Evolutionary conservation across 2,113 vertebrate genomes (phyloP).

Genomic region (Oryctolagus cuniculus): mOryCun1.1 NC_091435.1:121994501-121995000

Average conservation of each 20-base stretch:
- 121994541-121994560: constrained; percentile 85
- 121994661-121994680: constrained; percentile 83
- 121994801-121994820: constrained; percentile 87
- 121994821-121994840: constrained; percentile 93
- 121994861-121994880: background rate
- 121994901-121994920: background rate
- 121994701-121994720: constrained; percentile 79
- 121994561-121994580: constrained; percentile 87
- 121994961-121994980: constrained; percentile 97
- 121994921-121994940: constrained; percentile 82
- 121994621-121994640: constrained; percentile 81
- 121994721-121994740: constrained; percentile 83
- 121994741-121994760: constrained; percentile 83
- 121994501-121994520: background rate
- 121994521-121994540: constrained; percentile 87
- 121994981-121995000: constrained; percentile 95
- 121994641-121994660: constrained; percentile 82
- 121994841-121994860: constrained; percentile 93
- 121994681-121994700: constrained; percentile 84
- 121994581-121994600: constrained; percentile 80
- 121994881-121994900: background rate
- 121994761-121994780: constrained; percentile 51
- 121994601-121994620: constrained; percentile 86
- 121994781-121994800: constrained; percentile 81
- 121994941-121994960: constrained; percentile 92